Base-by-base conservation (phyloP, 2,888 invertebrate species). In the Steinernema carpocapsae region DNA sequence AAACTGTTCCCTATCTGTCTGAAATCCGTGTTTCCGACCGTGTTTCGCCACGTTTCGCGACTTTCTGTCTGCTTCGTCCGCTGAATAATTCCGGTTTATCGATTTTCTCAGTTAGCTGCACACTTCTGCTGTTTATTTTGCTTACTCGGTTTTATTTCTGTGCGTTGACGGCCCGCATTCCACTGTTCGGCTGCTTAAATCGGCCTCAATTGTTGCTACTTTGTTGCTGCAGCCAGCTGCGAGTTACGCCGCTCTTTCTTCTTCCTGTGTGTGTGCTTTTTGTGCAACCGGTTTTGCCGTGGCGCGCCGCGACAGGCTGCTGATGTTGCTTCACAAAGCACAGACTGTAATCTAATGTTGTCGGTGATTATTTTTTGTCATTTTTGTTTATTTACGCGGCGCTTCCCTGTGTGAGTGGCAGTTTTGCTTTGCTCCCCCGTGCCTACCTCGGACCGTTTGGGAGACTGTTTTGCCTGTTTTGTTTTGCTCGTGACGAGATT, bases 221-320 rank as follows among this genome's bases (percentile, higher is more conserved):
- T 37, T 37, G 37, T 37, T 37, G 3, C 37, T 6, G 10, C 37
- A 64, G 22, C 56, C 26, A 64, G 32, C 14, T 22, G 17, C 64
- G 32, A 32, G 64, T 32, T 64, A 64, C 56, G 37, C 37, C 10
- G 37, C 37, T 64, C 32, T 64, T 26, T 32, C 64, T 64, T 64
- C 64, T 32, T 64, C 29, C 64, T 64, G 29, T 32, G 29, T 64
- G 64, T 64, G 64, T 64, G 64, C 32, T 64, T 29, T 64, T 22
- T 7, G 3, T 52, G 29, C 22, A 17, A 64, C 64, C 64, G 64
- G 64, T 64, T 64, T 64, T 17, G 29, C 32, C 37, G 37, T 22
- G 29, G 12, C 26, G 64, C 64, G 64, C 64, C 64, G 32, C 64
- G 64, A 64, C 64, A 64, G 64, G 64, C 64, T 32, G 32, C 64